Percentiles rank a stretch among this genome's conserved stretches.
Conservation (phyloP, 2,797 vertebrate species). For the Poeciliopsis gracilis region DNA sequence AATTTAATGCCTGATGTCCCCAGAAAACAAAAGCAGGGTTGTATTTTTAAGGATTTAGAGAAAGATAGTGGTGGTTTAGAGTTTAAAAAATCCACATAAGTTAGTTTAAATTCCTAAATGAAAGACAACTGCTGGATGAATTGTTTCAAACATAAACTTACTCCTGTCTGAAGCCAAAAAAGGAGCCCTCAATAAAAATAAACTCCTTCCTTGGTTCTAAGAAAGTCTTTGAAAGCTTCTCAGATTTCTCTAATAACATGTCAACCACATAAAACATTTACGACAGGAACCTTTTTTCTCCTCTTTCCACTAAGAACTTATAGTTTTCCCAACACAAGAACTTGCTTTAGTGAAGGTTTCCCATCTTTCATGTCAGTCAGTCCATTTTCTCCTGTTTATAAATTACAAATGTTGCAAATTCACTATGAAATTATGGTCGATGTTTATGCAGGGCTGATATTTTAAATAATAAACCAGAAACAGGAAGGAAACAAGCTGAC, state of each 20-base stretch:
- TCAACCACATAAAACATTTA: conserved; percentile 21
- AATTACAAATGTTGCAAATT: neutral
- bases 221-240: conserved; percentile 36
- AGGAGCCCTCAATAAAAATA: neutral
- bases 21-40: neutral
- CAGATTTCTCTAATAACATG: conserved; percentile 49
- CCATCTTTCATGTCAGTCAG: neutral
- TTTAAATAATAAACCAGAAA: neutral
- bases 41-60: neutral
- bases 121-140: neutral
- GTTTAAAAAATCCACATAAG: neutral
- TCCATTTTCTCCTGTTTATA: neutral
- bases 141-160: neutral
- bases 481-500: neutral
- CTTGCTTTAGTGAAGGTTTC: neutral
- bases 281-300: neutral
- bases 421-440: neutral
- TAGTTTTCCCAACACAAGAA: neutral
- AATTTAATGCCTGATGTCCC: neutral
- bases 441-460: neutral
- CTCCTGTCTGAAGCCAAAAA: neutral
- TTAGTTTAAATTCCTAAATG: neutral
- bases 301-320: neutral
- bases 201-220: neutral
- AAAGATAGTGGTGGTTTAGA: neutral